Conservation (phyloP, 2,797 vertebrate genomes). For the Falco cherrug region DNA sequence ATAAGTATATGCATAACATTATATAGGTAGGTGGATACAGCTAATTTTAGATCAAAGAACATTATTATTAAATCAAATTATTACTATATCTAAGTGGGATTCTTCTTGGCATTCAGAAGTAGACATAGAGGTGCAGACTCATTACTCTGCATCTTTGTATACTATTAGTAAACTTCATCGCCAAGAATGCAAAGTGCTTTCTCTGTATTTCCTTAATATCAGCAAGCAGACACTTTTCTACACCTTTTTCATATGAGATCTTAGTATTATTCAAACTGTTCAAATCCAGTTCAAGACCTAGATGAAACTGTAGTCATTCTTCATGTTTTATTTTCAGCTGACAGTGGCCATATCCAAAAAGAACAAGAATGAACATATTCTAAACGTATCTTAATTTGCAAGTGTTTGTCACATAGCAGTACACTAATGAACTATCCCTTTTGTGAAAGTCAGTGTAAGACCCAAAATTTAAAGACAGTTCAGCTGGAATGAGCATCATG, state of each 20-base stretch:
- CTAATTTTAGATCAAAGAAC: background rate
- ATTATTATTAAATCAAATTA: background rate
- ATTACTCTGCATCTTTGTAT: background rate
- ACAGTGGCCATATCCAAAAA: background rate
- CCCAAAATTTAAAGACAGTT: background rate
- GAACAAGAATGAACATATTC: background rate
- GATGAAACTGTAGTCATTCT: background rate
- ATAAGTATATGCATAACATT: background rate
- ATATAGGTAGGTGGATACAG: background rate
- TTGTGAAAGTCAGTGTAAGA: background rate
- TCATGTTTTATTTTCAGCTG: background rate
- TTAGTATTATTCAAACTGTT: background rate
- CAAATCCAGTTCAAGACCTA: background rate
- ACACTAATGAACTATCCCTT: background rate
- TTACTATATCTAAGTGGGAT: background rate
- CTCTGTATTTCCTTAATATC: background rate
- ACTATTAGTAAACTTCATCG: background rate
- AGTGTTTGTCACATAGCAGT: background rate
- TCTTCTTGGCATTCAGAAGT: background rate
- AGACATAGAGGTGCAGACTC: background rate
- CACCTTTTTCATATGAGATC: background rate
- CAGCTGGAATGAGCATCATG: background rate
- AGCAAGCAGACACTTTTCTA: background rate
- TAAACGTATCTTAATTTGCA: background rate
- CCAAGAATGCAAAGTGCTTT: background rate